A percentile compares a stretch with the other conserved stretches of the same genome.
These are phyloP conservation scores for Meiosimyza decipiens DNA, from an alignment of 2,888 invertebrate genomes.

Conservation along the genomic window DNA sequence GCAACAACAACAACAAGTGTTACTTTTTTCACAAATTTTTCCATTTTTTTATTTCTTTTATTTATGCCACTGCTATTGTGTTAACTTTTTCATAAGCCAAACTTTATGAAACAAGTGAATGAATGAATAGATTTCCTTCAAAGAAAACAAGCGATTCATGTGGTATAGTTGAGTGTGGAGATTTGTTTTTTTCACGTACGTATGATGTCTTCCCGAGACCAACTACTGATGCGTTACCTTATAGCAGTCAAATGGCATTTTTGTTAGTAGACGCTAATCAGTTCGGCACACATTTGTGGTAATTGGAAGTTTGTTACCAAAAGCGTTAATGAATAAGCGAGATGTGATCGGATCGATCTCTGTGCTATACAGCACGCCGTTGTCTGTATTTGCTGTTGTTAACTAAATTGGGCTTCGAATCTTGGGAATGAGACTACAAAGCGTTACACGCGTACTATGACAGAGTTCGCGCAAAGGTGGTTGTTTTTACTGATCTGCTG, in stretches of 20 bases:
- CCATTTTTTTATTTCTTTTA: no score
- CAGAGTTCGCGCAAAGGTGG: background rate
- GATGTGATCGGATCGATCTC: background rate
- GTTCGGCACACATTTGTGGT: conserved; percentile 51
- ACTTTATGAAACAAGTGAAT: no score
- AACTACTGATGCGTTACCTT: background rate
- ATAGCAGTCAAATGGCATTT: conserved; percentile 27
- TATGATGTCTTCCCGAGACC: background rate
- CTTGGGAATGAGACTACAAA: no score
- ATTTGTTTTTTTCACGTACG: background rate
- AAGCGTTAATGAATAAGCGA: conserved; percentile 54
- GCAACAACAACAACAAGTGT: background rate
- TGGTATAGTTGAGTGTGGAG: background rate
- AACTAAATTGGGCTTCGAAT: no score
- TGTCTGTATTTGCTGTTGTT: no score
- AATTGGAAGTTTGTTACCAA: conserved; percentile 57
- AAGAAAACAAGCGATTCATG: background rate
- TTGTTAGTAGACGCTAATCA: conserved; percentile 48
- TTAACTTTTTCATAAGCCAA: no score
- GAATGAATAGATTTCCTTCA: conserved; percentile 23
- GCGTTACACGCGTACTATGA: no score
- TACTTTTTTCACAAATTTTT: no score
- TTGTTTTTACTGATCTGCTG: conserved; percentile 6
- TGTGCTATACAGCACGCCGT: background rate
- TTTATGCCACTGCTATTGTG: background rate